These are phyloP conservation scores for Oncorhynchus mykiss DNA, from an alignment of 2,113 vertebrate species.

Conservation along the genomic window DNA sequence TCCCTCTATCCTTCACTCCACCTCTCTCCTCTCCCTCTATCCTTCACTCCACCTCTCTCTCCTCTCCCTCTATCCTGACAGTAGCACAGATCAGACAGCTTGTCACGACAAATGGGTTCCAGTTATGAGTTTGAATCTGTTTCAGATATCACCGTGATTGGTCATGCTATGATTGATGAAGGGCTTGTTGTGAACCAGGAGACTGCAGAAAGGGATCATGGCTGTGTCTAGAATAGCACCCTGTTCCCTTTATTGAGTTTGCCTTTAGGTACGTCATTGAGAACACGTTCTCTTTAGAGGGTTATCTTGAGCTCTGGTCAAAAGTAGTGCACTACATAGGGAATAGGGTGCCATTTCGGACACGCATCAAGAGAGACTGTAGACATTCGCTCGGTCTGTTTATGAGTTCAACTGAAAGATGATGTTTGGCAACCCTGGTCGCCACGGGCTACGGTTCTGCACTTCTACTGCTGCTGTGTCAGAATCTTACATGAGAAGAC, in stretches of 20 bases:
- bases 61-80: background rate
- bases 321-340: too few relatives aligned
- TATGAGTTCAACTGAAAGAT: slow-evolving; percentile 32
- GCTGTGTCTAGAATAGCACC: background rate
- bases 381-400: background rate
- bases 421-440: slow-evolving; percentile 26
- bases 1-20: too few relatives aligned
- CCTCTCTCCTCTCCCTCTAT: background rate
- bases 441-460: slow-evolving; percentile 37
- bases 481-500: slow-evolving; percentile 16
- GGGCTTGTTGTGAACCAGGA: background rate
- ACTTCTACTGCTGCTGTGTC: slow-evolving; percentile 22
- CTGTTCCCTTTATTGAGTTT: background rate
- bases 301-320: background rate
- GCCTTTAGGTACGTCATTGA: background rate
- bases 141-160: slow-evolving; percentile 38
- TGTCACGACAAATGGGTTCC: slow-evolving; percentile 9
- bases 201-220: background rate
- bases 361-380: too few relatives aligned
- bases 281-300: too few relatives aligned
- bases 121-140: slow-evolving; percentile 25
- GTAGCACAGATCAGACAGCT: background rate
- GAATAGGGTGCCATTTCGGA: too few relatives aligned
- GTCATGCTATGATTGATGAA: slow-evolving; percentile 29
- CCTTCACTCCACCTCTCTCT: too few relatives aligned